Conservation (phyloP, 2,113 vertebrate species). For the Poeciliopsis occidentalis region DNA sequence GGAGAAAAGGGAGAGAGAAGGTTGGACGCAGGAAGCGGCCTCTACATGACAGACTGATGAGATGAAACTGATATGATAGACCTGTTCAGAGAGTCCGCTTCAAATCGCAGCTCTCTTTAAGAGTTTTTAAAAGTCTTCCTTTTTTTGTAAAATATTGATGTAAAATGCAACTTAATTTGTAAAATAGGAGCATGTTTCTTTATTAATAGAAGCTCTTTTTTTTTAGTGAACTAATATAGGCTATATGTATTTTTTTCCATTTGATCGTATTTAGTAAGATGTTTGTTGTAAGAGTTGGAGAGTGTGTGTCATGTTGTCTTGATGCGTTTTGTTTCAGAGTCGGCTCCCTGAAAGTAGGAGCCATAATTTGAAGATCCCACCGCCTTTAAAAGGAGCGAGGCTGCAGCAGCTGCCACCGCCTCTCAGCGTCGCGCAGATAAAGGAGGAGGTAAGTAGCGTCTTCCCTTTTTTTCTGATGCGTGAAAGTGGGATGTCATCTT, state of each 20-base stretch:
- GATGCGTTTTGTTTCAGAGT: constrained; percentile 57
- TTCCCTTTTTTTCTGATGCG: constrained; percentile 12
- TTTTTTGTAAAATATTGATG: not conserved
- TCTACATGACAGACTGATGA: constrained; percentile 53
- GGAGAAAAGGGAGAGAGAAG: constrained; percentile 14
- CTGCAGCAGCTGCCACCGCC: constrained; percentile 58
- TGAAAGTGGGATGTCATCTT: constrained; percentile 19
- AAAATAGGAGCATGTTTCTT: not conserved
- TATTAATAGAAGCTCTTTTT: not conserved
- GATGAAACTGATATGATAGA: constrained; percentile 59
- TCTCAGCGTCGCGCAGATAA: constrained; percentile 45
- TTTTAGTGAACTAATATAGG: too few species aligned
- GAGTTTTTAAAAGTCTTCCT: not conserved
- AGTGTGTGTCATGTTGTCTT: constrained; percentile 68
- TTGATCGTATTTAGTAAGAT: not conserved
- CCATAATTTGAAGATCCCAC: constrained; percentile 60
- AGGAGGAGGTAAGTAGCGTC: constrained; percentile 67
- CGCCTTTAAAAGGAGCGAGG: constrained; percentile 60
- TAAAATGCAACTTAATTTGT: not conserved
- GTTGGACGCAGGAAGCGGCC: constrained; percentile 53
- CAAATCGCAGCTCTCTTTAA: constrained; percentile 29
- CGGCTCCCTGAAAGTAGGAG: constrained; percentile 60
- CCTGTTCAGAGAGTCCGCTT: constrained; percentile 46
- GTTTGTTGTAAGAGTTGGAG: constrained; percentile 39
- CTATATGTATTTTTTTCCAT: too few species aligned